A percentile compares a stretch with the other conserved stretches of the same genome.
Conservation (phyloP, 2,113 vertebrate genomes). For the Malurus alboscapulatus region DNA sequence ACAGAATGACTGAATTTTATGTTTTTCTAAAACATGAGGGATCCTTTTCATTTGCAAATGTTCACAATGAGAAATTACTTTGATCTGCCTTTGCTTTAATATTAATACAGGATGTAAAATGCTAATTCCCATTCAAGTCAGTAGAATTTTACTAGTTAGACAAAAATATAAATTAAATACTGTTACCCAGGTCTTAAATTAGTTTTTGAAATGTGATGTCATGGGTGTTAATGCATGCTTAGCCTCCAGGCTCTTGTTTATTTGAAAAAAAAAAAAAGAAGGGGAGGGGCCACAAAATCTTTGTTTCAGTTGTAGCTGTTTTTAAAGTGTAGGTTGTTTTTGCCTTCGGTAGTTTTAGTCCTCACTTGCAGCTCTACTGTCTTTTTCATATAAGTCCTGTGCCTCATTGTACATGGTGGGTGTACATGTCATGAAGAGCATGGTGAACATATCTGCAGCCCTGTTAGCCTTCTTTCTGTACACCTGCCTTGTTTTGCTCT, state of each 20-base stretch:
- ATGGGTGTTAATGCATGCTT: not conserved
- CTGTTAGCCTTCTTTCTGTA: not conserved
- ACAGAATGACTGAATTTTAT: not conserved
- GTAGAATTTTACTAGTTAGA: not conserved
- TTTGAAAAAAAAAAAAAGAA: fast-evolving
- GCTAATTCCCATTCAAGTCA: not conserved
- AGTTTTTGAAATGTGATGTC: not conserved
- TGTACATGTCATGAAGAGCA: not conserved
- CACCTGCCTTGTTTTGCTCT: not conserved
- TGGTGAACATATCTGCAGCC: not conserved
- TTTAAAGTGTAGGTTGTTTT: not conserved
- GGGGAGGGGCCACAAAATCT: fast-evolving
- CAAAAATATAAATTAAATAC: not conserved
- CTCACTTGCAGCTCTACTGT: not conserved
- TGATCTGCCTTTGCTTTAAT: not conserved
- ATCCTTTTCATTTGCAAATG: not conserved
- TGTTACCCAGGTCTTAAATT: not conserved
- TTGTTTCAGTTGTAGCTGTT: not conserved
- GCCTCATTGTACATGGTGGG: fast-evolving
- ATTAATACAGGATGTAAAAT: not conserved
- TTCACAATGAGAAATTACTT: not conserved
- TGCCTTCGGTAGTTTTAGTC: not conserved
- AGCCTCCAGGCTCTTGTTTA: not conserved
- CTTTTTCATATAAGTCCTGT: not conserved
- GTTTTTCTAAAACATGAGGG: not conserved